Base-by-base conservation (phyloP, 2,888 invertebrate species). In the Trachelus stipa region DNA sequence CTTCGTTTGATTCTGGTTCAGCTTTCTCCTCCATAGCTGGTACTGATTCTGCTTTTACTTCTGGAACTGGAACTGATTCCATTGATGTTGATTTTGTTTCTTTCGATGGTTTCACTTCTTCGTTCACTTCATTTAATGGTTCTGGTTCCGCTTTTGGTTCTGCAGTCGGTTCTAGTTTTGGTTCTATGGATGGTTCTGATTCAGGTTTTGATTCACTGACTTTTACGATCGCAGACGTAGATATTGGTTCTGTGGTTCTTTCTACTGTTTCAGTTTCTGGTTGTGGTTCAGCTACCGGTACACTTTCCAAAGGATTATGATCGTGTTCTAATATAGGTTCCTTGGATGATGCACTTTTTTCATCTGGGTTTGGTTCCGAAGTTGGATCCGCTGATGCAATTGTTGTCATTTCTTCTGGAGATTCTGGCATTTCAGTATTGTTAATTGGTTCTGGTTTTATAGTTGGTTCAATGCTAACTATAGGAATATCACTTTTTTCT, bases 1-100 rank as follows among this genome's bases (percentile, higher is more conserved):
- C 74, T 75, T 78, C 12, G 75, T 15, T 71, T 68, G 71, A 68
- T 83, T 87, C 87, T 11, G 89, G 85, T 82, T 88, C 76, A 11
- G 80, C 15, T 69, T 56, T 71, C 34, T 40, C 56, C 68, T 71
- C 74, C 4, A 56, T 35, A 69, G 34, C 37, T 69, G 76, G 35
- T 71, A 77, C 77, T 73, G 77, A 75, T 74, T 81, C 81, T 40
- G 83, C 75, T 33, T 77, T 77, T 12, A 80, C 69, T 74, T 82
- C 80, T 23, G 79, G 30, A 73, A 75, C 73, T 11, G 80, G 56
- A 56, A 80, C 81, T 71, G 85, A 82, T 74, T 85, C 82, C 15
- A 77, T 74, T 73, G 81, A 79, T 33, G 83, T 78, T 30, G 78
- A 69, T 69, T 81, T 78, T 79, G 9, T 77, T 34, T 76, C 73